These are phyloP conservation scores for Didymodactylos carnosus DNA, from an alignment of 2,888 invertebrate genomes.

Conservation along the genomic window DNA sequence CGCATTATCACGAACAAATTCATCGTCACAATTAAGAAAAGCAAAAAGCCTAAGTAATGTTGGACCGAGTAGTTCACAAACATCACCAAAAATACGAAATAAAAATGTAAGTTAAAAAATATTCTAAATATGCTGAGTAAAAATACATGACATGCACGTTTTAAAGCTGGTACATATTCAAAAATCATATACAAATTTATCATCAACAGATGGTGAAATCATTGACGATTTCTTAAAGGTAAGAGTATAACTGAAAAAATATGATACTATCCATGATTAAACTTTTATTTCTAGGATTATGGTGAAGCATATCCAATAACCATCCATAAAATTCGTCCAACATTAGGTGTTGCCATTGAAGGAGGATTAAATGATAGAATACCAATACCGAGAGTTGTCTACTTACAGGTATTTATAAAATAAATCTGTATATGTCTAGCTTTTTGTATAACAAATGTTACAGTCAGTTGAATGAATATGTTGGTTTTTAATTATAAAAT, in stretches of 20 bases:
- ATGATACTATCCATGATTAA: too few relatives aligned
- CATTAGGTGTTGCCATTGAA: slow-evolving; percentile 84
- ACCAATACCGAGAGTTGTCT: slow-evolving; percentile 77
- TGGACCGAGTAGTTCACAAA: too few relatives aligned
- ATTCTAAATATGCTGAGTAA: too few relatives aligned
- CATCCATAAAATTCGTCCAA: slow-evolving; percentile 76
- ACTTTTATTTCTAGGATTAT: background rate
- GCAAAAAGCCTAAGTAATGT: background rate
- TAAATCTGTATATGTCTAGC: too few relatives aligned
- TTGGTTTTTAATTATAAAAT: background rate
- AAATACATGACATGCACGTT: too few relatives aligned
- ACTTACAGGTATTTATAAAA: slow-evolving; percentile 60
- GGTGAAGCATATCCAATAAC: slow-evolving; percentile 23
- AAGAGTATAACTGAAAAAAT: background rate
- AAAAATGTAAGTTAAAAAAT: too few relatives aligned
- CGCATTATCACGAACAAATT: too few relatives aligned
- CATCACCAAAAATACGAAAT: too few relatives aligned
- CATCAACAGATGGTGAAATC: background rate
- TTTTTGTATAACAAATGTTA: background rate
- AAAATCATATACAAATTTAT: background rate
- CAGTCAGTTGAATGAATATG: background rate
- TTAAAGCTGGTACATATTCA: too few relatives aligned
- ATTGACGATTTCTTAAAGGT: background rate
- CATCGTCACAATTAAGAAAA: too few relatives aligned
- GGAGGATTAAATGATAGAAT: slow-evolving; percentile 88